A percentile compares a stretch with the other conserved stretches of the same genome.
phyloP scores from a whole-genome alignment of 1,140 invertebrate species.

The Lucilia sericata region DNA sequence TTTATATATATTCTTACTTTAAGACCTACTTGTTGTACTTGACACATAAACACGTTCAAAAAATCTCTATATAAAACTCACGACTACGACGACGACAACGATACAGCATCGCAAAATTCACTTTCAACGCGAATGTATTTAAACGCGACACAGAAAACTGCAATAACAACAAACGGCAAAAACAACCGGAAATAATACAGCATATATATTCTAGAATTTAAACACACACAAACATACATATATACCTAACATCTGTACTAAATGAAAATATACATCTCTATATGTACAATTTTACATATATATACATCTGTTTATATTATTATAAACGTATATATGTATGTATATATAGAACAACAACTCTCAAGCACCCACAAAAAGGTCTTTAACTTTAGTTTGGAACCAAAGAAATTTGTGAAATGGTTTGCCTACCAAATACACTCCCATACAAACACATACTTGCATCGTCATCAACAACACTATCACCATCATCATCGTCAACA shows the following conservation, averaged over 20 bases:
- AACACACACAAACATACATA: too few relatives aligned
- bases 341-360: conserved; percentile 24
- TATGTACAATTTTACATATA: background rate
- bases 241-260: too few relatives aligned
- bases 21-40: conserved; percentile 44
- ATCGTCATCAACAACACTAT: background rate
- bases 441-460: background rate
- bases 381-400: conserved; percentile 40
- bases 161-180: conserved; percentile 33
- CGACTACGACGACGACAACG: conserved; percentile 11
- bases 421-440: conserved; percentile 24
- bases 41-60: conserved; percentile 36
- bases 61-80: conserved; percentile 28
- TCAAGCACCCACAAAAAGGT: conserved; percentile 42
- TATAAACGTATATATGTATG: background rate
- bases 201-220: background rate
- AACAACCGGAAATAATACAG: conserved; percentile 24
- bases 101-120: conserved; percentile 42
- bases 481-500: background rate
- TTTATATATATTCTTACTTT: conserved; percentile 28
- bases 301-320: too few relatives aligned
- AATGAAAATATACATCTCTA: background rate
- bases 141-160: conserved; percentile 44
- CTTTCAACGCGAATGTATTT: conserved; percentile 34
- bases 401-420: conserved; percentile 35